Evolutionary conservation across 2,797 vertebrate species (phyloP).

Genomic region (Podarcis lilfordi): DNA sequence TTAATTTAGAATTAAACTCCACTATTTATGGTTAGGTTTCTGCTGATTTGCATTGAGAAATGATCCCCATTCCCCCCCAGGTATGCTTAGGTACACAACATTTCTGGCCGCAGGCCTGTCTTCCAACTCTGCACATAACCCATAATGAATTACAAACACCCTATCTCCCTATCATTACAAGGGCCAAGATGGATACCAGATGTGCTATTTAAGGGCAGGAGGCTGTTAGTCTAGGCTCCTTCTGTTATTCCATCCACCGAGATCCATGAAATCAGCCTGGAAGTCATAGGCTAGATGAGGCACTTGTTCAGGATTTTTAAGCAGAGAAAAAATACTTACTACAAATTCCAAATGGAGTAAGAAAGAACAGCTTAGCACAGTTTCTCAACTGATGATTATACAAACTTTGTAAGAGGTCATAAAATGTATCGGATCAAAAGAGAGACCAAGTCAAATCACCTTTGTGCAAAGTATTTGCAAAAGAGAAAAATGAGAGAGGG

Average conservation of each 20-base stretch:
- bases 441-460: slow-evolving; percentile 5
- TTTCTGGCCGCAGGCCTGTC: background rate
- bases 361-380: background rate
- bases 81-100: background rate
- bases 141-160: background rate
- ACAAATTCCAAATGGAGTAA: background rate
- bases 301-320: background rate
- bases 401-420: slow-evolving; percentile 12
- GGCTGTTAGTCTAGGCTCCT: background rate
- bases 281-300: background rate
- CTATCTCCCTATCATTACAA: background rate
- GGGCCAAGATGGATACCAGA: no score
- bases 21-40: background rate
- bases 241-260: background rate
- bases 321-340: background rate
- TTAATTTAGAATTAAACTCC: background rate
- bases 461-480: slow-evolving; percentile 27
- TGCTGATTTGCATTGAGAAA: background rate
- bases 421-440: slow-evolving; percentile 13
- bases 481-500: slow-evolving; percentile 17
- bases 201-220: background rate
- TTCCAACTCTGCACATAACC: background rate
- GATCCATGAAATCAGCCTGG: background rate
- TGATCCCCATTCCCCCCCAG: background rate
- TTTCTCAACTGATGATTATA: background rate